Evolutionary conservation across 2,113 vertebrate genomes (phyloP), one percentile per base, ranked within the genome.

Genomic region (Bos indicus): DNA sequence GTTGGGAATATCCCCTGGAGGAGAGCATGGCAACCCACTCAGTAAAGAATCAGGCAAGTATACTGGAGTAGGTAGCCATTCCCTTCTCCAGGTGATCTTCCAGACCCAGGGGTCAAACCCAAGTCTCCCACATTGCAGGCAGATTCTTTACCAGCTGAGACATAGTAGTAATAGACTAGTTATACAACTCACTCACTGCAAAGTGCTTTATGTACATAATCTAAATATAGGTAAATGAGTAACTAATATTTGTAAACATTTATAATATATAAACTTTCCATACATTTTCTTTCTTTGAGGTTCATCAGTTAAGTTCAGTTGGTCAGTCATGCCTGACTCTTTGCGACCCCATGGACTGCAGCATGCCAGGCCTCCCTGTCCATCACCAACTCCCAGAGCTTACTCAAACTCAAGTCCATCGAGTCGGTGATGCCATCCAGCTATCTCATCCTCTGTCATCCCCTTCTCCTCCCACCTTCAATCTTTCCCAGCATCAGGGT

Each of bases 261-360:
- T 54, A 6, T 52, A 62, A 88, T 25, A 48, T 56, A 71, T 4
- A 64, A 90, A 17, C 8, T 59, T 82, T 88, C 71, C 17, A 43
- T 21, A 26, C 13, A 3, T 64, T 78, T 85, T 52, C 9, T 30
- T 59, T 86, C 30, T 60, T 30, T 74, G 21, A 91, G 59, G 2
- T 21, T 57, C 56, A 25, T 57, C 56, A 25, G 23, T 25, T 57
- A 23, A 57, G 23, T 57, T 57, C 23, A 57, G 9, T 25, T 57
- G 23, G 8, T 25, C 56, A 25, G 56, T 57, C 3, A 0, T 25
- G 23, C 10, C 56, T 0, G 9, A 57, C 21, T 57, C 23, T 57
- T 19, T 57, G 3, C 0, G 21, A 25, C 56, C 56, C 56, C 8
- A 25, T 57, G 23, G 23, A 25, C 9, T 25, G 23, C 54, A 57